phyloP scores from a whole-genome alignment of 1,140 invertebrate species.

The Eumaeus atala region DNA sequence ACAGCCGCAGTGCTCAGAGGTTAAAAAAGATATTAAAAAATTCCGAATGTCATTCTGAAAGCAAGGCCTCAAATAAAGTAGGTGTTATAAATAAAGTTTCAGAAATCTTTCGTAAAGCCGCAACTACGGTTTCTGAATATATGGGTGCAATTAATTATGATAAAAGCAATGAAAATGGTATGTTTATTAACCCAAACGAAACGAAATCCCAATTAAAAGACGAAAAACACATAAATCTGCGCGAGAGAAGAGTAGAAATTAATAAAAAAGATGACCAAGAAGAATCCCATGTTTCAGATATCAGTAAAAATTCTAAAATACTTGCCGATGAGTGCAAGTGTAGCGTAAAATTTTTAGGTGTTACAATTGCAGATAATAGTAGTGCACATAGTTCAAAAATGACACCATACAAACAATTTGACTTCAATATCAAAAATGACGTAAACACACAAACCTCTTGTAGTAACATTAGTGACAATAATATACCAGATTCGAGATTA shows the following conservation, averaged over 20 bases:
- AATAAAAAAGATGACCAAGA: no score
- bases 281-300: no score
- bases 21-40: no score
- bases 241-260: no score
- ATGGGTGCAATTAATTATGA: slow-evolving; percentile 50
- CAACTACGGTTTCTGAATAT: slow-evolving; percentile 40
- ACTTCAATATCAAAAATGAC: background rate
- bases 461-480: background rate
- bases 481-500: no score
- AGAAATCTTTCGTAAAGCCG: background rate
- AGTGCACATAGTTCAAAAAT: no score
- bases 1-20: background rate
- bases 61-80: no score
- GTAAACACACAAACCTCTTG: no score
- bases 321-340: slow-evolving; percentile 31
- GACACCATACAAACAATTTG: no score
- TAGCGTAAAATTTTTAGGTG: slow-evolving; percentile 51
- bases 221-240: slow-evolving; percentile 21
- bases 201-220: slow-evolving; percentile 4
- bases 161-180: slow-evolving; percentile 39
- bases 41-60: no score
- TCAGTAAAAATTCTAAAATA: slow-evolving; percentile 27
- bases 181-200: no score
- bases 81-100: no score
- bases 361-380: slow-evolving; percentile 35